phyloP scores from a whole-genome alignment of 1,140 invertebrate species.

The Brachionus koreanus region DNA sequence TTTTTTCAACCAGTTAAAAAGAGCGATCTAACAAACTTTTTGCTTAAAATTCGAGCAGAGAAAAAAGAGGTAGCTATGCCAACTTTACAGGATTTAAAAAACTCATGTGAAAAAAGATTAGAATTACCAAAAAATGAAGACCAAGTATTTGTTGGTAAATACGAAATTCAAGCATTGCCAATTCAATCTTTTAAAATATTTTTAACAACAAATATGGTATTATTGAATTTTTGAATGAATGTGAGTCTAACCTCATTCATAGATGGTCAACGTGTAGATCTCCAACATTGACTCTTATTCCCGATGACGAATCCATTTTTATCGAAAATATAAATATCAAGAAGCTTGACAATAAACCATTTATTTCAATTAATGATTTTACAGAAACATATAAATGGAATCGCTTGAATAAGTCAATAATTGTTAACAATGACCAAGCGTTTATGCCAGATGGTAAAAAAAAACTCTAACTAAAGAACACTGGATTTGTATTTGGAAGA shows the following conservation, averaged over 20 bases:
- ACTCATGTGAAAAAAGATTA: not conserved
- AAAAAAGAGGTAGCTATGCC: not conserved
- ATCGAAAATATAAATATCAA: not conserved
- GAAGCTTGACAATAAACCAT: not conserved
- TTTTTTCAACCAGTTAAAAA: not conserved
- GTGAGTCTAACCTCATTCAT: not conserved
- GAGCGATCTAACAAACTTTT: not conserved
- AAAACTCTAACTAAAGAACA: not conserved
- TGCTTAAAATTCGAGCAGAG: not conserved
- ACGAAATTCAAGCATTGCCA: not conserved
- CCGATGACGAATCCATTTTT: not conserved
- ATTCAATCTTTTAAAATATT: not conserved
- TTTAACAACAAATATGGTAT: not conserved
- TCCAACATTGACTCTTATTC: not conserved
- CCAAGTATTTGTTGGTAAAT: not conserved
- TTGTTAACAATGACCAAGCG: not conserved
- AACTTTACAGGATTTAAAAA: not conserved
- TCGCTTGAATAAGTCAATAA: not conserved
- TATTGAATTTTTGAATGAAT: not conserved
- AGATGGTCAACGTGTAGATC: slow-evolving; percentile 4
- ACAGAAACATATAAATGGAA: not conserved
- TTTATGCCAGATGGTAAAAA: slow-evolving; percentile 14
- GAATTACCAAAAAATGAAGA: not conserved
- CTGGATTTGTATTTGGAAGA: not conserved
- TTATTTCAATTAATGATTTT: not conserved